phyloP scores from a whole-genome alignment of 1,140 invertebrate species.

The Laodelphax striatellus region DNA sequence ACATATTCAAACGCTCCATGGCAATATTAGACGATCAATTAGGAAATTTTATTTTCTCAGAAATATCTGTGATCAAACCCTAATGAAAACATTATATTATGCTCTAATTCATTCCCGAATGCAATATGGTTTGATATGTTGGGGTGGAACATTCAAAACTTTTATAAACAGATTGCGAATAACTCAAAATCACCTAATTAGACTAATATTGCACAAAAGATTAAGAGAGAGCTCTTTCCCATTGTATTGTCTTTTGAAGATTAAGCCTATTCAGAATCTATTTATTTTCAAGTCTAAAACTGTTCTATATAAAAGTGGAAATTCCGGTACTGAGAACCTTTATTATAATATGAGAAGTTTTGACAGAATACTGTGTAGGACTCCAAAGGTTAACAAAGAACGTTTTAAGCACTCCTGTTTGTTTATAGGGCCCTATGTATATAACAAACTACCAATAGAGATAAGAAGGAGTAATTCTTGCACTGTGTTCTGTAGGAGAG shows the following conservation, averaged over 20 bases:
- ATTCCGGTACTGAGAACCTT: background rate
- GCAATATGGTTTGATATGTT: background rate
- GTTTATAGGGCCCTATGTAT: no score
- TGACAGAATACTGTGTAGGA: no score
- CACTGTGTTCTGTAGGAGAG: no score
- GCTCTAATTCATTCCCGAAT: background rate
- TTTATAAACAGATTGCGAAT: background rate
- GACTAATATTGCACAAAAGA: background rate
- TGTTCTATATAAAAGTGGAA: background rate
- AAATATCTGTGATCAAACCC: background rate
- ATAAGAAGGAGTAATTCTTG: no score
- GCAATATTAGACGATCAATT: background rate
- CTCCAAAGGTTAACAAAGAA: no score
- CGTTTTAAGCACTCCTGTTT: no score
- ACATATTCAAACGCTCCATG: background rate
- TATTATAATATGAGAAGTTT: no score
- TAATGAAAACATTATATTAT: background rate
- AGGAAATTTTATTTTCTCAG: conserved; percentile 1
- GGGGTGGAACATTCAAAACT: conserved; percentile 4
- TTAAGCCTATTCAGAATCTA: background rate
- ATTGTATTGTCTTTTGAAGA: background rate
- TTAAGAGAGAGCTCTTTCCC: conserved; percentile 4
- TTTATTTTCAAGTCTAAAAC: background rate
- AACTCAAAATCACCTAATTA: conserved; percentile 2
- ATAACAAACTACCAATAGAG: no score